phyloP scores from a whole-genome alignment of 1,140 invertebrate genomes.

The Cydia strobilella region DNA sequence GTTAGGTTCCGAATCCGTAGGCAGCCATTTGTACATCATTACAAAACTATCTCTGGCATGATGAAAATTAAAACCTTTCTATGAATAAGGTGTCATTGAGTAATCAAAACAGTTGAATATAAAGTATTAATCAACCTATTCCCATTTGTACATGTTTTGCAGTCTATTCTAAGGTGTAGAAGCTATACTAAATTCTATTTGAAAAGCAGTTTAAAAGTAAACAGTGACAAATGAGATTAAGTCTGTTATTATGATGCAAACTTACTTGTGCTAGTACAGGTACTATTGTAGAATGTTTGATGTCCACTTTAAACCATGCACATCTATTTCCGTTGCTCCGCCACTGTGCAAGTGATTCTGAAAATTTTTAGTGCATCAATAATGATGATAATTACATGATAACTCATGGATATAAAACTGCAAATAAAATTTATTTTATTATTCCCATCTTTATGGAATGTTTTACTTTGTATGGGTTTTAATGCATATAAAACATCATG shows the following conservation, averaged over 20 bases:
- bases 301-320: slow-evolving; percentile 91
- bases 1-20: slow-evolving; percentile 79
- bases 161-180: not conserved
- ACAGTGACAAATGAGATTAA: not conserved
- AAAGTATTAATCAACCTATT: not conserved
- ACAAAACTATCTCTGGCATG: slow-evolving; percentile 90
- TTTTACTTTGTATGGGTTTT: too few relatives aligned
- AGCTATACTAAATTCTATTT: too few relatives aligned
- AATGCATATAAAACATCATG: too few relatives aligned
- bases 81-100: slow-evolving; percentile 61
- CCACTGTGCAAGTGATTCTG: slow-evolving; percentile 89
- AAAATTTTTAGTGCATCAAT: slow-evolving; percentile 45
- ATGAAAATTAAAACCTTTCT: slow-evolving; percentile 93
- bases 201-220: not conserved
- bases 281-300: slow-evolving; percentile 86
- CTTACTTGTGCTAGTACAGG: slow-evolving; percentile 87
- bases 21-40: slow-evolving; percentile 91
- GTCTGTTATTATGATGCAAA: slow-evolving; percentile 17
- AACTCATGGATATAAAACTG: too few relatives aligned
- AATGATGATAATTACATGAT: slow-evolving; percentile 9
- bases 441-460: too few relatives aligned
- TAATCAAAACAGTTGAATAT: slow-evolving; percentile 5
- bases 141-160: not conserved
- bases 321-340: slow-evolving; percentile 83
- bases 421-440: too few relatives aligned